These are phyloP conservation scores for Buteo buteo DNA, from an alignment of 2,113 vertebrate genomes.

Conservation along the genomic window DNA sequence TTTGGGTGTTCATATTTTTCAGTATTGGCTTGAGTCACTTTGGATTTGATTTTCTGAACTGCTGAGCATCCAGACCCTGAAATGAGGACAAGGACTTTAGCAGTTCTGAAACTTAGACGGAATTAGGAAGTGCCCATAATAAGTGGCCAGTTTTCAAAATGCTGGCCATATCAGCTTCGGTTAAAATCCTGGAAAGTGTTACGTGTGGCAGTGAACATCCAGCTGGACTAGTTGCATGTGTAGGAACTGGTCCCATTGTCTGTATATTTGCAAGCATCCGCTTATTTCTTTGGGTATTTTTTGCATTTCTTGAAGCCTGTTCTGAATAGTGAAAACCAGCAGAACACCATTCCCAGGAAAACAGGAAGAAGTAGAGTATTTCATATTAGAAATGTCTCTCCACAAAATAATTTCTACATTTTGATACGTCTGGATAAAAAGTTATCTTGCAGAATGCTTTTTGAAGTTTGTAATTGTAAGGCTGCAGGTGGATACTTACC, in stretches of 20 bases:
- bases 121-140: background rate
- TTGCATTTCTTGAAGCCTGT: conserved; percentile 20
- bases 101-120: background rate
- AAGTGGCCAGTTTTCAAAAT: background rate
- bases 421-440: background rate
- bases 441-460: conserved; percentile 29
- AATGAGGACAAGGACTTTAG: background rate
- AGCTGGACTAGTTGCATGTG: conserved; percentile 16
- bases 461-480: conserved; percentile 14
- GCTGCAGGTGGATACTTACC: background rate
- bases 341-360: background rate
- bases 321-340: conserved; percentile 48
- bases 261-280: background rate
- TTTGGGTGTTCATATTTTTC: background rate
- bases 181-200: background rate
- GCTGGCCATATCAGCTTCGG: background rate
- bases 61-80: background rate
- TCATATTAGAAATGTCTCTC: conserved; percentile 33
- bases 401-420: background rate
- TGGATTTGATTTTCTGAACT: background rate
- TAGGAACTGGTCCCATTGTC: background rate
- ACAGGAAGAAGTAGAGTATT: background rate
- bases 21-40: background rate
- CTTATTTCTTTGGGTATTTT: background rate
- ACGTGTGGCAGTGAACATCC: background rate